Evolutionary conservation across 2,113 vertebrate species (phyloP), one percentile per base, ranked within the genome.

Genomic region (Tragelaphus strepsiceros): DNA sequence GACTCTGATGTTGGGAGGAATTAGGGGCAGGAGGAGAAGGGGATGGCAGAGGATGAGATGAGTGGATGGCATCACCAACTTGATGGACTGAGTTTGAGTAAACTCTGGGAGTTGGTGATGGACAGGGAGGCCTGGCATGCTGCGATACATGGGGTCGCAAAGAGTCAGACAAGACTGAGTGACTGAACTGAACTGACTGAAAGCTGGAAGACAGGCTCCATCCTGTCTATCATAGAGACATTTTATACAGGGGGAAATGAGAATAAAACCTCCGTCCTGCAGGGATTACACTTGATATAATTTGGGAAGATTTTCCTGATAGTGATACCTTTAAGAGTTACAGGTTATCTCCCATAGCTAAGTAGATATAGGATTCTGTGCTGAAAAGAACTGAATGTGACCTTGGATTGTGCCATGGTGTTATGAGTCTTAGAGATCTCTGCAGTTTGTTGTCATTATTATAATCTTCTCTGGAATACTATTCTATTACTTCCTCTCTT

Each of bases 371-470:
- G 6, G 32, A 62, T 94, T 85, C 39, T 92, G 22, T 46, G 21
- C 32, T 74, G 49, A 88, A 77, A 62, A 56, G 10, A 86, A 17
- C 13, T 83, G 30, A 43, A 32, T 35, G 9, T 83, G 21, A n/a
- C 39, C 53, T 88, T 67, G 82, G 43, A 51, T 49, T 80, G 35
- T 88, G 35, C 54, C 8, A 13, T 35, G 17, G 43, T 59, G 35
- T 59, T 56, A n/a, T 81, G 64, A 49, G 49, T 54, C 39, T 83
- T 39, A 39, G 43, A 58, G 26, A 15, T 94, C 58, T 15, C 19
- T 84, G 64, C n/a, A 71, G n/a, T 71, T 92, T 80, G 43, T 74
- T 84, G 19, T 88, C 28, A 94, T 6, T 78, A 24, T 11, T 94
- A 4, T 87, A 43, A 54, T 56, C 12, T 77, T 92, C 22, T 85